Evolutionary conservation across 1,140 invertebrate species (phyloP).

Genomic region (Halictus rubicundus): DNA sequence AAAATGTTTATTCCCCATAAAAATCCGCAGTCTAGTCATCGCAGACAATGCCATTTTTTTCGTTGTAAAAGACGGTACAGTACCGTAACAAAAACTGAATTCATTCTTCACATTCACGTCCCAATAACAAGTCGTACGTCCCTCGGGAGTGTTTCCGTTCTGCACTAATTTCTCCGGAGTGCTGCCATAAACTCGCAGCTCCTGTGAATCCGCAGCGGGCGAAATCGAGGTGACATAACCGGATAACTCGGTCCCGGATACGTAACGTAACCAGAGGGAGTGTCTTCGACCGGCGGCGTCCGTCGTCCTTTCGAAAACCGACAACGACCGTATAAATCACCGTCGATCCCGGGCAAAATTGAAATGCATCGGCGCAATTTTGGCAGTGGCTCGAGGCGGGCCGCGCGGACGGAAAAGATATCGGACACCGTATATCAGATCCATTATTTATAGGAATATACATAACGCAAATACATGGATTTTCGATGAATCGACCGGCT

Average conservation of each 20-base stretch:
- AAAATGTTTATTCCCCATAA: no score
- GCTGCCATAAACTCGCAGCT: no score
- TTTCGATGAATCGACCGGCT: constrained; percentile 53
- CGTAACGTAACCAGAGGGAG: neutral
- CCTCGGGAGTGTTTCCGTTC: no score
- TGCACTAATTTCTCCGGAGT: no score
- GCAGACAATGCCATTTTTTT: no score
- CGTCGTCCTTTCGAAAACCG: neutral
- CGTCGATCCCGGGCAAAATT: neutral
- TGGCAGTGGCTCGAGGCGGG: neutral
- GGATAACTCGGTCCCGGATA: neutral
- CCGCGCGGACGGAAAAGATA: constrained; percentile 20
- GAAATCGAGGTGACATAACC: no score
- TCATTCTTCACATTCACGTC: no score
- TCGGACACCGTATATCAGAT: constrained; percentile 49
- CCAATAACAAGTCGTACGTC: no score
- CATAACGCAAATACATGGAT: constrained; percentile 56
- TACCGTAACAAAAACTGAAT: no score
- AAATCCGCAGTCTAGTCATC: no score
- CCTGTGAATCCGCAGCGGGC: no score
- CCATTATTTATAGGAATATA: constrained; percentile 57
- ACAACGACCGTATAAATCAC: neutral
- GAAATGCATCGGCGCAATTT: neutral
- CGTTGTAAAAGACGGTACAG: no score
- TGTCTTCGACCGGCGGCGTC: neutral